Base-by-base conservation (phyloP, 2,888 invertebrate species). In the Hypsopygia costalis region DNA sequence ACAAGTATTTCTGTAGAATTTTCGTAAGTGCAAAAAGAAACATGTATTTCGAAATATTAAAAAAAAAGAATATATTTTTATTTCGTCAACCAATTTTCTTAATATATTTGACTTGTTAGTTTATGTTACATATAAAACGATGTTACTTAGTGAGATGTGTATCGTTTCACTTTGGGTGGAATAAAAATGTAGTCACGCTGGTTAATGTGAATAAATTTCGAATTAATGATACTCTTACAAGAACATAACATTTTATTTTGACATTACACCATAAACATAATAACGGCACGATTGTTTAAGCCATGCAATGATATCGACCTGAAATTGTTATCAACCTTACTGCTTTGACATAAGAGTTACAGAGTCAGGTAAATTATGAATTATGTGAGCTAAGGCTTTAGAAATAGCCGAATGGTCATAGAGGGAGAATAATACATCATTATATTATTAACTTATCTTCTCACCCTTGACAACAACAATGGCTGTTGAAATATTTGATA, bases 381-480 rank as follows among this genome's bases (percentile, higher is more conserved):
- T 63, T 65, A 62, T 68, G 54, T 54, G 49, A 56, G 50, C 54
- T 62, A 66, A 70, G 57, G 66, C 58, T 62, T 58, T 62, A 61
- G 67, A 64, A 75, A 78, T 74, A 77, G 70, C 59, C 67, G 68
- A 79, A 70, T 74, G 77, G 67, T 63, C 71, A 62, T 59, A 67
- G 68, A 70, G 70, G 69, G 70, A 71, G 68, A 72, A 78, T 81
- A 81, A 82, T 86, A 81, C 75, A 69, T 86, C 83, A 88, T 88
- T 87, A 88, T 78, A 86, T 81, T 83, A 87, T 88, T 88, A 88
- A 83, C 75, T 75, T 79, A 83, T 75, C 86, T 85, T 82, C 86
- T 87, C 87, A 88, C 85, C 87, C 87, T 83, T 87, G 87, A 88
- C 87, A 81, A 69, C 57, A 85, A 87, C 87, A 87, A 87, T 82